Conservation (phyloP, 2,888 invertebrate genomes). For the Leptinotarsa rubiginosa region DNA sequence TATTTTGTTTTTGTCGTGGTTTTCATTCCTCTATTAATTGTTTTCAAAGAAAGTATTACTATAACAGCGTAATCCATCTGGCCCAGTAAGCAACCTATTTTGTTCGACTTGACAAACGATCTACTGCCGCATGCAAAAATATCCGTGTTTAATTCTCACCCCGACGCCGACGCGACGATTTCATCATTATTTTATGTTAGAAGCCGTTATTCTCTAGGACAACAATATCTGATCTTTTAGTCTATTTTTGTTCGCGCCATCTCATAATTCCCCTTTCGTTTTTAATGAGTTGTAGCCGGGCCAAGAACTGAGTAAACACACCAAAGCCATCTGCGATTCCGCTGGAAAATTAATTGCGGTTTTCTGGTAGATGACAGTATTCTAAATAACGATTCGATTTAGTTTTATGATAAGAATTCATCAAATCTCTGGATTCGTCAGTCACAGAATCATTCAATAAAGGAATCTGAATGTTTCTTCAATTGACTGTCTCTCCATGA, state of each 20-base stretch:
- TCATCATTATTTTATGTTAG: not conserved
- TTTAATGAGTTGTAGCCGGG: conserved; percentile 14
- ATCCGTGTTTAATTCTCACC: not conserved
- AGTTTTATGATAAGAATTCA: not conserved
- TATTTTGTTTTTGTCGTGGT: no score
- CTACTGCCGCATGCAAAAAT: not conserved
- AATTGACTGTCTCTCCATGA: no score
- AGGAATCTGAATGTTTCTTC: not conserved
- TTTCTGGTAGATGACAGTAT: conserved; percentile 6
- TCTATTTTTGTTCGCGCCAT: conserved; percentile 8
- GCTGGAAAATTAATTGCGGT: conserved; percentile 4
- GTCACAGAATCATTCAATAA: not conserved
- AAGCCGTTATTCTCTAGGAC: conserved; percentile 1
- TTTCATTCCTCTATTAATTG: not conserved
- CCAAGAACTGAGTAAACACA: conserved; percentile 15
- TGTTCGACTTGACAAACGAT: conserved; percentile 10
- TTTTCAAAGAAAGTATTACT: no score
- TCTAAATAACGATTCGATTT: not conserved
- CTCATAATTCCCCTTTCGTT: conserved; percentile 7
- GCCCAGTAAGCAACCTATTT: not conserved
- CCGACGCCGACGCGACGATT: not conserved
- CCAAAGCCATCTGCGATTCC: conserved; percentile 12
- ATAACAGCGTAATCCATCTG: not conserved
- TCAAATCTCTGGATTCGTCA: not conserved
- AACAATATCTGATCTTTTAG: conserved; percentile 12